These are phyloP conservation scores for Clitarchus hookeri DNA, from an alignment of 2,888 invertebrate genomes.

Conservation along the genomic window DNA sequence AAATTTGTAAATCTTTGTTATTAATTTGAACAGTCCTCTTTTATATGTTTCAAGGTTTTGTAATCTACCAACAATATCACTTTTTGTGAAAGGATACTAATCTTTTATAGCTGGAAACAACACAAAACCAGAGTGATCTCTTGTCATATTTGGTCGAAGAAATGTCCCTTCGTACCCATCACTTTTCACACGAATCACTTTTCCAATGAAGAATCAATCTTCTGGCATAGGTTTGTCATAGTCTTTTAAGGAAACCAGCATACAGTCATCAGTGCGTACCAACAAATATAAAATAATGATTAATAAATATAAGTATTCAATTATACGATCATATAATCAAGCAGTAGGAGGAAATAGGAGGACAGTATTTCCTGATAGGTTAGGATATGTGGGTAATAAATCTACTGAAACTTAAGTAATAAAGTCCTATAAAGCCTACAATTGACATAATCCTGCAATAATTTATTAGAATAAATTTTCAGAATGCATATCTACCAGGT, in stretches of 20 bases:
- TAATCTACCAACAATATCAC: slow-evolving; percentile 12
- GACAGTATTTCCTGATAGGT: neutral
- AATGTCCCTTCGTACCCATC: slow-evolving; percentile 17
- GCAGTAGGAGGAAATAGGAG: neutral
- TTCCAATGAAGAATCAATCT: slow-evolving; percentile 12
- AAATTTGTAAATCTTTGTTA: neutral
- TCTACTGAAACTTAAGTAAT: no score
- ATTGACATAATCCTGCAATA: neutral
- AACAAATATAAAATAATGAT: neutral
- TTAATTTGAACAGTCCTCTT: slow-evolving; percentile 15
- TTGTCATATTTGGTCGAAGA: slow-evolving; percentile 18
- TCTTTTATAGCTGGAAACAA: neutral
- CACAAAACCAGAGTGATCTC: slow-evolving; percentile 19
- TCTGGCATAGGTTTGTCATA: neutral
- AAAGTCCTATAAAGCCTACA: neutral
- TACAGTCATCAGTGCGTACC: slow-evolving; percentile 10
- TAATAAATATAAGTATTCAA: neutral
- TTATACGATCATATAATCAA: neutral
- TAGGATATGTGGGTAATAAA: no score
- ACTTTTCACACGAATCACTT: slow-evolving; percentile 18
- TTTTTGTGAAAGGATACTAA: neutral
- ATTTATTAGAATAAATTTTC: neutral
- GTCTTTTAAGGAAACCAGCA: slow-evolving; percentile 12
- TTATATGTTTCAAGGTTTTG: neutral
- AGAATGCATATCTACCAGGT: neutral